Conservation (phyloP, 2,888 invertebrate species). For the Chironomus riparius region DNA sequence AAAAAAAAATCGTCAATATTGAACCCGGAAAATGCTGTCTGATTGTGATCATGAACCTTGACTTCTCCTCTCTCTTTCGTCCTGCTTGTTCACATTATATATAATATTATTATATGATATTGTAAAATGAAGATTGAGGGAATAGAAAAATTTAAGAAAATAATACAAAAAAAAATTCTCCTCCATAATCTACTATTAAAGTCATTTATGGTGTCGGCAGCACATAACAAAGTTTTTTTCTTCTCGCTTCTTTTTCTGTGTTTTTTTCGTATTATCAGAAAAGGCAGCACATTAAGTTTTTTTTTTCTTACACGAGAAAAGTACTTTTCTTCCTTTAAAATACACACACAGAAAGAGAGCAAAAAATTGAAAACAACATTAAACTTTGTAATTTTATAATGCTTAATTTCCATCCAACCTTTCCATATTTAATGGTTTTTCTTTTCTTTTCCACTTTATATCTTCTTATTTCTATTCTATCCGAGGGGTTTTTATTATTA, state of each 20-base stretch:
- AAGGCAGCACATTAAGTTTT: background rate
- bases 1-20: background rate
- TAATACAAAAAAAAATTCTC: no score
- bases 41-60: slow-evolving; percentile 2
- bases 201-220: background rate
- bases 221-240: background rate
- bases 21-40: background rate
- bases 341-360: background rate
- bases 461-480: background rate
- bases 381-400: slow-evolving; percentile 24
- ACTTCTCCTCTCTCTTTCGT: no score
- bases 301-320: background rate
- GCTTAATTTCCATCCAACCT: slow-evolving; percentile 26
- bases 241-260: background rate
- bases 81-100: no score
- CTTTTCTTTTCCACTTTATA: background rate
- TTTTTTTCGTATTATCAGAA: background rate
- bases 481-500: background rate
- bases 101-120: no score
- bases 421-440: slow-evolving; percentile 20
- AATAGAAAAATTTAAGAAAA: background rate
- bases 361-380: slow-evolving; percentile 24
- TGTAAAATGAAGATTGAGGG: no score
- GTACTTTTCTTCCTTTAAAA: background rate
- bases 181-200: background rate